Evolutionary conservation across 2,888 invertebrate genomes (phyloP).

Genomic region (Ornithoptera alexandrae): DNA sequence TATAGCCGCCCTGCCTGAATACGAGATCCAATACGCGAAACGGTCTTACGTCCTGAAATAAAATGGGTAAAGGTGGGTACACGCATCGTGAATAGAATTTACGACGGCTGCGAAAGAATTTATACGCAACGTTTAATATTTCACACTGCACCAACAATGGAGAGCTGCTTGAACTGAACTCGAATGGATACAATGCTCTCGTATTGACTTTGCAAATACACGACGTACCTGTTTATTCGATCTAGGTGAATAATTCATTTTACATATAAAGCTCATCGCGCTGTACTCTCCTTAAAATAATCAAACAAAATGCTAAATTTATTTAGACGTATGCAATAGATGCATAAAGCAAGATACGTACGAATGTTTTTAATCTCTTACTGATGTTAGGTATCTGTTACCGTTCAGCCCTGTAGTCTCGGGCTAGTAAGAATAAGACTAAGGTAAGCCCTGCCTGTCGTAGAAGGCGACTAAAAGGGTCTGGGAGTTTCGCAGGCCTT

Average conservation of each 20-base stretch:
- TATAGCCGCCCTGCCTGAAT: conserved; percentile 25
- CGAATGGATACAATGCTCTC: not conserved
- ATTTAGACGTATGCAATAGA: no score
- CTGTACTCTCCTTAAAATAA: not conserved
- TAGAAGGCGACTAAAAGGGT: no score
- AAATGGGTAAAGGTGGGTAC: conserved; percentile 36
- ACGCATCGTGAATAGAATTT: conserved; percentile 42
- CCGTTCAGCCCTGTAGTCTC: no score
- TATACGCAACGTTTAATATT: conserved; percentile 46
- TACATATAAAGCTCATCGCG: not conserved
- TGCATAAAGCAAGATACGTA: no score
- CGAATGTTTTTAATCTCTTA: no score
- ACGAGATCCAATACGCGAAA: conserved; percentile 35
- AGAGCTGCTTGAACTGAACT: conserved; percentile 5
- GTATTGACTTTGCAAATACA: not conserved
- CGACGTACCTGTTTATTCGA: not conserved
- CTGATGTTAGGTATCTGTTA: no score
- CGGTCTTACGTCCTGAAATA: conserved; percentile 38
- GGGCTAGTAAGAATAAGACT: no score
- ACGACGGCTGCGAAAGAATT: conserved; percentile 41
- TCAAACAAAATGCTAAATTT: no score
- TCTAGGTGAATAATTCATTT: not conserved
- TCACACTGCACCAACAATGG: conserved; percentile 36
- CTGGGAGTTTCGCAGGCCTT: no score
- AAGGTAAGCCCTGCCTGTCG: no score